Evolutionary conservation across 37 sponge, comb jelly and placozoan genomes (phyloP), one percentile per base, ranked within the genome.

Genomic region (Aphrocallistes beatrix): DNA sequence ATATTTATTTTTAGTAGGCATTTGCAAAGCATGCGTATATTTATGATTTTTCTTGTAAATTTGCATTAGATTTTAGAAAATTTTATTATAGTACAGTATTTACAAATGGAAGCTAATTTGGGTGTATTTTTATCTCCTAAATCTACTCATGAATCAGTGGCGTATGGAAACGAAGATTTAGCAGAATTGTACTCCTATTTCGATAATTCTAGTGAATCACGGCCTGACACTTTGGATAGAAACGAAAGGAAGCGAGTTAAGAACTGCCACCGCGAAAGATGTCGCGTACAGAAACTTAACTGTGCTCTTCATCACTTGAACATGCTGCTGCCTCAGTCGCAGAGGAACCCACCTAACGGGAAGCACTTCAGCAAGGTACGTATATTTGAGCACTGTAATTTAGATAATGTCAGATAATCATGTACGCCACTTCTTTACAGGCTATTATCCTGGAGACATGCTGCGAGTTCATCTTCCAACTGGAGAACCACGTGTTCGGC

Each of bases 401-500:
- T 60, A 32, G n/a, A 8, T 60, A 60, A 16, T 42, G 45, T 13
- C 13, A 42, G 13, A 16, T 16, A 6, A 42, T 42, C n/a, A 60
- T 13, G 10, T 60, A 60, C n/a, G 8, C 34, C n/a, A 42, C 6
- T 13, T 60, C 25, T 60, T 60, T 60, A 28, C 34, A 60, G 75
- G 75, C 75, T 19, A 60, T 60, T 6, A 60, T 60, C 34, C 75
- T 60, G 6, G 75, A 60, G 34, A 60, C 75, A 19, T 60, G 75
- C 34, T 25, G 75, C 34, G 75, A 60, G 28, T 60, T 60, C 34
- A 60, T 60, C 8, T 60, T 25, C 75, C 75, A 60, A 28, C 21
- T 60, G 75, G 75, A 60, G 75, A 60, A 60, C 34, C 75, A 60
- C 75, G 75, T 60, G n/a, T 60, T 60, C 75, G 75, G n/a, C n/a